Percentiles rank a stretch among this genome's conserved stretches.
These are phyloP conservation scores for Drosophila insularis DNA, from an alignment of 1,140 invertebrate species.

Conservation along the genomic window DNA sequence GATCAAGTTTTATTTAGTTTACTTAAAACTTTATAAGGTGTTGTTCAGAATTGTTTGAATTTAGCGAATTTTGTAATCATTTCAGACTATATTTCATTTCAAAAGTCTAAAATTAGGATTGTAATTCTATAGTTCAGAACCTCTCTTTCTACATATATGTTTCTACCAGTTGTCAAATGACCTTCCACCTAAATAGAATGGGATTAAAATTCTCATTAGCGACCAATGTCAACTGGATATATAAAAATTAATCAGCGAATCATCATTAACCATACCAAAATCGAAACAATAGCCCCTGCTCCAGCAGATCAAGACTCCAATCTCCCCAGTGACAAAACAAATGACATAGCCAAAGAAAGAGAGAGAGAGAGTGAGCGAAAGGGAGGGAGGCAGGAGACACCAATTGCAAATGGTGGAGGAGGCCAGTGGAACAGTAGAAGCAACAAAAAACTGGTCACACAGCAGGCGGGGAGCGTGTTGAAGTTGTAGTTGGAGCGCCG, in stretches of 20 bases:
- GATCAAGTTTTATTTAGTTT: too few relatives aligned
- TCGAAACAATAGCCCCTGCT: background rate
- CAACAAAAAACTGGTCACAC: conserved; percentile 51
- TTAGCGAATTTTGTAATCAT: too few relatives aligned
- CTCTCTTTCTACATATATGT: background rate
- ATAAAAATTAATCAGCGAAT: conserved; percentile 51
- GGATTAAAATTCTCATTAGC: conserved; percentile 41
- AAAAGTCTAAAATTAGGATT: too few relatives aligned
- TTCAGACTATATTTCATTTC: too few relatives aligned
- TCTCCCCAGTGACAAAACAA: conserved; percentile 75
- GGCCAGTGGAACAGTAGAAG: conserved; percentile 54
- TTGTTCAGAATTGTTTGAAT: too few relatives aligned
- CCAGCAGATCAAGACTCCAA: conserved; percentile 23
- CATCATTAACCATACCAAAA: conserved; percentile 7
- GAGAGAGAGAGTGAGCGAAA: background rate
- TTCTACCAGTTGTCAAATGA: background rate
- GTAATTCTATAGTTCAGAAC: too few relatives aligned
- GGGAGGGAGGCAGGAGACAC: conserved; percentile 31
- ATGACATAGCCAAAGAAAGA: conserved; percentile 36
- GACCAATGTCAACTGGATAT: conserved; percentile 49
- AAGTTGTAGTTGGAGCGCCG: conserved; percentile 21
- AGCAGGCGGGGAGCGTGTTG: conserved; percentile 21
- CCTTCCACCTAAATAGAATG: background rate
- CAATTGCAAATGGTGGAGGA: conserved; percentile 35
- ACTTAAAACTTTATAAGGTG: too few relatives aligned